A percentile compares a stretch with the other conserved stretches of the same genome.
phyloP scores from a whole-genome alignment of 1,140 invertebrate species.

The Heliconius himera region DNA sequence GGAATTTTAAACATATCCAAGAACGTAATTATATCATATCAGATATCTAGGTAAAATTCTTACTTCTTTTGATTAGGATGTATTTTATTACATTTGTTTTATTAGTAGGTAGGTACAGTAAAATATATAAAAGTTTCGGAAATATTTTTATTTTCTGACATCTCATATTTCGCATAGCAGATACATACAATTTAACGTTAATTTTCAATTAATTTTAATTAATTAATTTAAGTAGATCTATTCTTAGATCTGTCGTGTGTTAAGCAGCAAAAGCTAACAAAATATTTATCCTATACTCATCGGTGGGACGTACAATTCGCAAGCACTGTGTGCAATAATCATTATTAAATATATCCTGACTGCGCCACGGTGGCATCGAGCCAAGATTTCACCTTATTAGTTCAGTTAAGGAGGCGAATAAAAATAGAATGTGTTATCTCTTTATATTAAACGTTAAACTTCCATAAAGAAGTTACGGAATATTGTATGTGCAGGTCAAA shows the following conservation, averaged over 20 bases:
- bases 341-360: constrained; percentile 3
- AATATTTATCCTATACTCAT: neutral
- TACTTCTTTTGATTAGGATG: neutral
- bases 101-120: too few relatives aligned
- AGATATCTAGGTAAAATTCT: neutral
- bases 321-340: neutral
- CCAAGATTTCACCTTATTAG: constrained; percentile 2
- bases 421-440: neutral
- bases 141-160: too few relatives aligned
- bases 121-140: too few relatives aligned
- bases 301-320: neutral
- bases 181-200: too few relatives aligned
- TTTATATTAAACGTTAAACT: neutral
- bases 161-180: too few relatives aligned
- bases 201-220: too few relatives aligned
- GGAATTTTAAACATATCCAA: neutral
- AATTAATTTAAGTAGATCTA: too few relatives aligned
- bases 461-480: neutral
- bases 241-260: neutral
- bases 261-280: neutral
- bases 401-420: neutral
- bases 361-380: neutral
- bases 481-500: neutral
- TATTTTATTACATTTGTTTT: neutral
- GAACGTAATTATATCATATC: neutral